Evolutionary conservation across 2,888 invertebrate species (phyloP), one percentile per base, ranked within the genome.

Genomic region (Oxystoma pomonae): DNA sequence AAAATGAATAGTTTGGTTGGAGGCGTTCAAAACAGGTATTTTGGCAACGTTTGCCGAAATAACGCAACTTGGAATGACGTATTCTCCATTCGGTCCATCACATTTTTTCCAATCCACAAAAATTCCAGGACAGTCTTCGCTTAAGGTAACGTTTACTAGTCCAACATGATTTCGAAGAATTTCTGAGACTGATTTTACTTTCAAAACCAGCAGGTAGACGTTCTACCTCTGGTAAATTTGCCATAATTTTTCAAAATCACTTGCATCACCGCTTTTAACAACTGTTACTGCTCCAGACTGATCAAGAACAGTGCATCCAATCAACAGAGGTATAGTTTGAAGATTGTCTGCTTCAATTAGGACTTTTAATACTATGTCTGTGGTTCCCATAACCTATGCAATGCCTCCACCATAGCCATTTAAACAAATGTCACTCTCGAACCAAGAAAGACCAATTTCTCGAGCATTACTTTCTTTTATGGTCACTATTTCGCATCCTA

Each of bases 201-300:
- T 16, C 9, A 55, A 55, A 9, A 12, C 16, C 16, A 12, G 17
- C 9, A 17, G 55, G 61, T 16, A 60, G 17, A 3, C 59, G 20
- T 5, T 60, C 58, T 2, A 60, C 9, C 59, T 60, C 51, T 5
- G 61, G 61, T 35, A 60, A 58, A 21, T 20, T 57, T 5, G 61
- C 58, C 19, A 60, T 60, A 9, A 59, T 52, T n/a, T 56, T 12
- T 19, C 18, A 59, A 18, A 60, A 60, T 17, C 58, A 22, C 19
- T 57, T 22, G 35, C 56, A 21, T 16, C 19, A 57, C 61, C 55
- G 16, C 59, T 35, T 58, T 58, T 9, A 2, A 60, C 58, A 3
- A 60, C 61, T 35, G 57, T 60, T 16, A 60, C 35, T 16, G 57
- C 61, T n/a, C 22, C 52, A n/a, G 20, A 18, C 22, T 57, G 16